Conservation (phyloP, 1,140 invertebrate genomes). For the Gerris buenoi region DNA sequence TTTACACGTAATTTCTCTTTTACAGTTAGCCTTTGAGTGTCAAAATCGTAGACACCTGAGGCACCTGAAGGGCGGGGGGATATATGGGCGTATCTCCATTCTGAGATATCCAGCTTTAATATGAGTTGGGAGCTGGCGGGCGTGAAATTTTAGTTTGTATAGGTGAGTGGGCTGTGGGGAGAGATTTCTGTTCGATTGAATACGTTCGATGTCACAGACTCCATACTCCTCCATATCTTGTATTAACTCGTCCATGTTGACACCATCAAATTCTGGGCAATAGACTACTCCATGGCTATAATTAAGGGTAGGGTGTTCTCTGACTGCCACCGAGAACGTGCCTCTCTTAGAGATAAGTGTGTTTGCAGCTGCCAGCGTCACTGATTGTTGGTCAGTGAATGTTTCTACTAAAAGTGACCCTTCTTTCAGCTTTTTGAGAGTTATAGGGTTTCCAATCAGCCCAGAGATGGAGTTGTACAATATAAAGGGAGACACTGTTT, state of each 20-base stretch:
- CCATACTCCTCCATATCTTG: background rate
- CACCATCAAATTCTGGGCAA: background rate
- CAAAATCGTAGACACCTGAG: background rate
- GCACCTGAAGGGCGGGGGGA: background rate
- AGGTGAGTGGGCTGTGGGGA: too few species aligned
- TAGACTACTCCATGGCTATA: background rate
- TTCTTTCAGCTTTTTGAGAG: background rate
- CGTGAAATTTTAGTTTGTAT: background rate
- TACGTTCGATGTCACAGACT: background rate
- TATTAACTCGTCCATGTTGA: background rate
- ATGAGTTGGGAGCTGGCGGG: background rate
- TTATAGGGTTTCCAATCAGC: background rate
- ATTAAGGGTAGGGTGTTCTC: background rate
- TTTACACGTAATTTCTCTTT: background rate
- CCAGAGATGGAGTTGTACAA: background rate
- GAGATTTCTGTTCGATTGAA: background rate
- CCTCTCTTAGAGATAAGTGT: background rate
- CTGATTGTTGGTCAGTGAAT: background rate
- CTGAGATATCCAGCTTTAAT: background rate
- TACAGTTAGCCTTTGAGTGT: background rate
- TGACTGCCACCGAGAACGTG: background rate
- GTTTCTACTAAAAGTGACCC: background rate
- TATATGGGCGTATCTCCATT: background rate
- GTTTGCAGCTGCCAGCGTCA: background rate
- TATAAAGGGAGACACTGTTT: background rate